Base-by-base conservation (phyloP, 2,797 vertebrate genomes). In the Oryzias dopingdopingensis region DNA sequence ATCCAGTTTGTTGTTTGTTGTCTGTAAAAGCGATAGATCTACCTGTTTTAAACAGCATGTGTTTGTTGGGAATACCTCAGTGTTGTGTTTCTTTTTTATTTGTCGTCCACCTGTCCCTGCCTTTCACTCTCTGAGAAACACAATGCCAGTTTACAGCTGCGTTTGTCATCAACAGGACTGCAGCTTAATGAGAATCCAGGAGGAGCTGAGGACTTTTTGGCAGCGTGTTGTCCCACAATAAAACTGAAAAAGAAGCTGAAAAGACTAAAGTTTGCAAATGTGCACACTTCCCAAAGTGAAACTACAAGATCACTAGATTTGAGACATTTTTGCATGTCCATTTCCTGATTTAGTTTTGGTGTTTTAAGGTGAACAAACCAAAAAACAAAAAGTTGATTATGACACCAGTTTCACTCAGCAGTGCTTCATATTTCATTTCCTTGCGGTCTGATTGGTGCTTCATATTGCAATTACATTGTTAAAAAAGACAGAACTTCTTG, bases 51-150 rank as follows among this genome's bases (percentile, higher is more conserved):
- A 46, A 56, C 5, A n/a, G 15, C 40, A 5, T 23, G 4, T 49
- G 37, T 1, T 76, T 66, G 69, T 46, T 52, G 26, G 56, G 70
- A 54, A 67, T 76, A 58, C 65, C 55, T 70, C 43, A 26, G 73
- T 52, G 81, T 82, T 59, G 56, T 26, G 22, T 71, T 61, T 60
- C 67, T 76, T 71, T 81, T 70, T 78, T 69, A 59, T 60, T 59
- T 69, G 62, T 73, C 63, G 65, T 54, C 81, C 92, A 92, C 89
- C 93, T 93, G 92, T 63, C 83, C 58, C 86, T 65, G 74, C 87
- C 87, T 59, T 62, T 93, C 91, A 88, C 52, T 55, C 77, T 56
- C 55, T 76, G 65, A 83, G 92, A 92, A 94, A 94, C 74, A 58
- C 48, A 81, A 92, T 23, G 65, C 86, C 65, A 1, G 20, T 54